phyloP scores from a whole-genome alignment of 2,113 vertebrate species.

The Phalacrocorax aristotelis region DNA sequence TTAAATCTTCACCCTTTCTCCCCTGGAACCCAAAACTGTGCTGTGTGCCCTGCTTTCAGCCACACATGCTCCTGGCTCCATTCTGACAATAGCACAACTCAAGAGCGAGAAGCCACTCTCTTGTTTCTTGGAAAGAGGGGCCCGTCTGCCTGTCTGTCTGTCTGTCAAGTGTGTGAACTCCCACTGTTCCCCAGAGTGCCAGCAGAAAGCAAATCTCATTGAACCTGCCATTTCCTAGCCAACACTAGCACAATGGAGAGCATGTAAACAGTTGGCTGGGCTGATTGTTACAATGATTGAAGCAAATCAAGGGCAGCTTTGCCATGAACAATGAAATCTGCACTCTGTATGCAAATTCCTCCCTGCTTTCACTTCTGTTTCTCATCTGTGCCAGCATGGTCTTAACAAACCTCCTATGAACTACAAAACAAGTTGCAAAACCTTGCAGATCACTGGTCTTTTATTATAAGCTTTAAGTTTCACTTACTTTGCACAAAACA shows the following conservation, averaged over 20 bases:
- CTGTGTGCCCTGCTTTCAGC: neutral
- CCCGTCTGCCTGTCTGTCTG: conserved; percentile 4
- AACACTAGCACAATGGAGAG: conserved; percentile 67
- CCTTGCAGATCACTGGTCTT: neutral
- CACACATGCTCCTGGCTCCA: neutral
- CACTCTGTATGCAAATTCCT: conserved; percentile 61
- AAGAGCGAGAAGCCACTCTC: neutral
- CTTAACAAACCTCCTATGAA: neutral
- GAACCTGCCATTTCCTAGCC: conserved; percentile 58
- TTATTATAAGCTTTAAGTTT: conserved; percentile 41
- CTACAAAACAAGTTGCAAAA: conserved; percentile 7
- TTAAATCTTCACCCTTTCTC: neutral
- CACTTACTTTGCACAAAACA: conserved; percentile 51
- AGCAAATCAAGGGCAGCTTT: conserved; percentile 59
- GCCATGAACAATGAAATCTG: conserved; percentile 62
- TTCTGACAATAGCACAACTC: neutral
- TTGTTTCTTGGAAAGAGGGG: conserved; percentile 62
- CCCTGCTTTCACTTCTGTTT: conserved; percentile 47
- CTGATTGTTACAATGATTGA: conserved; percentile 52
- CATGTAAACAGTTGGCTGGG: conserved; percentile 67
- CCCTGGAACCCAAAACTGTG: neutral
- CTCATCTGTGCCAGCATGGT: conserved; percentile 30
- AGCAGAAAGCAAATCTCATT: conserved; percentile 60
- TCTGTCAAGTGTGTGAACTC: conserved; percentile 52
- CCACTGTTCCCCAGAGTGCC: neutral